These are phyloP conservation scores for Myopa testacea DNA, from an alignment of 2,888 invertebrate species.

Conservation along the genomic window DNA sequence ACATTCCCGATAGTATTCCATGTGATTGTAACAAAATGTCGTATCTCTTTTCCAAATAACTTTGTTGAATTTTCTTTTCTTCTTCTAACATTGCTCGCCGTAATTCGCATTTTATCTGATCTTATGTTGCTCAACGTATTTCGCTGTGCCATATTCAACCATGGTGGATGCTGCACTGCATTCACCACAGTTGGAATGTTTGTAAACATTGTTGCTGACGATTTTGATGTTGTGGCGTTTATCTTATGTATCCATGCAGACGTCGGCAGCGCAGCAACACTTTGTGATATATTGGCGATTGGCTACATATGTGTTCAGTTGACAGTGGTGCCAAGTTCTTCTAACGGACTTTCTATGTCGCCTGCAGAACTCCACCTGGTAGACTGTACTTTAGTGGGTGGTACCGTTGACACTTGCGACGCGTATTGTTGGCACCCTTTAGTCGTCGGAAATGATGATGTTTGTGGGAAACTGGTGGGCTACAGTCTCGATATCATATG, in stretches of 20 bases:
- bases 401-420: background rate
- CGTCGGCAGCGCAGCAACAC: background rate
- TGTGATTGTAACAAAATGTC: conserved; percentile 19
- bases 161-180: background rate
- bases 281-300: background rate
- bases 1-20: background rate
- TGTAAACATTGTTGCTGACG: background rate
- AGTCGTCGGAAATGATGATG: background rate
- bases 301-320: background rate
- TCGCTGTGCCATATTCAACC: background rate
- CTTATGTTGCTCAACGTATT: background rate
- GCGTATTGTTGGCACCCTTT: background rate
- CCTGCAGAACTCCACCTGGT: background rate
- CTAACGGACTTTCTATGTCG: too few species aligned
- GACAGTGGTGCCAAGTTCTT: background rate
- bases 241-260: background rate
- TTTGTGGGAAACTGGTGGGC: background rate
- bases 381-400: background rate
- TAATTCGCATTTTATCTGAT: background rate
- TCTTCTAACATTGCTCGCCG: conserved; percentile 3
- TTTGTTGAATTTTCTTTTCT: conserved; percentile 25
- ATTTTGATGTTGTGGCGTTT: too few species aligned
- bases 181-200: background rate
- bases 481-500: background rate
- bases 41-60: conserved; percentile 22